Base-by-base conservation (phyloP, 2,888 invertebrate genomes). In the Hylaea fasciaria region DNA sequence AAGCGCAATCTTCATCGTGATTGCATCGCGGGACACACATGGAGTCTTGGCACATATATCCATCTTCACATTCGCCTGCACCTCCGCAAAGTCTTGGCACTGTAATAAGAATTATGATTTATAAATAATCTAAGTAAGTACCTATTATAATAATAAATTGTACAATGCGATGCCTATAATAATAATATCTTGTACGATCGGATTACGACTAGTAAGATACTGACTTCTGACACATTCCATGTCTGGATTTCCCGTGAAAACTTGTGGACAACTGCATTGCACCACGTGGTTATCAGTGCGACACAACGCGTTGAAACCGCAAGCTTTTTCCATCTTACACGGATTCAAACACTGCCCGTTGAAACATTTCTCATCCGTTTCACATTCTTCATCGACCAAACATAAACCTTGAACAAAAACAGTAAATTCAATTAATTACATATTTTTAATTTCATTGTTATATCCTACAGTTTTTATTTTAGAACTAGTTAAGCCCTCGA, bases 241-340 rank as follows among this genome's bases (percentile, higher is more conserved):
- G 65, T 95, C 95, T 54, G 96, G 94, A 81, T 96, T 96, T 64
- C 98, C 98, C 32, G 97, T 97, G 81, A 97, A 98, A 50, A 96
- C 96, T 32, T 94, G 93, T 2, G 97, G 97, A 79, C 98, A 98
- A 69, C 94, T 94, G 81, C 98, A 98, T 77, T 95, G 94, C 76
- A 96, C 95, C 12, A 94, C 89, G 78, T 97, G 97, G 74, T 94
- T 95, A 43, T 93, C 91, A 11, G 95, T 94, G 46, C 92, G 90
- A 74, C 98, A 98, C 61, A 95, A 86, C 13, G 97, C 96, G 81
- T 97, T 97, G 77, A 97, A 94, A 50, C 97, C 98, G 81, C 98
- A 98, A 0, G 96, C 93, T 74, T 94, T 94, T 74, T 95, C 94
- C 72, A 95, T 89, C 71, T 94, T 93, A 79, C 97, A 98, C 14